Conservation (phyloP, 1,140 invertebrate species). For the Aphidius ervi region DNA sequence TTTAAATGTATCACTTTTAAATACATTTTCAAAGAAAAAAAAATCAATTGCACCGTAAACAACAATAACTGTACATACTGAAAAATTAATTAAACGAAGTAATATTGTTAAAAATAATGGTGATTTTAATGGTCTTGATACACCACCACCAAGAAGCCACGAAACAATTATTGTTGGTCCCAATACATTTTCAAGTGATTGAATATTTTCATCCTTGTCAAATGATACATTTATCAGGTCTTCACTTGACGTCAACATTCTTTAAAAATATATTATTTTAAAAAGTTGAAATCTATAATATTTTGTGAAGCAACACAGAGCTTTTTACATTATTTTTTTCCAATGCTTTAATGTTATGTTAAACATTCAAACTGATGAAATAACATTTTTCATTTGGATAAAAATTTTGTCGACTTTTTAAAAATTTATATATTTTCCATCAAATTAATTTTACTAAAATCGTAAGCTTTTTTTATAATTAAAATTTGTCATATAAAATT, state of each 20-base stretch:
- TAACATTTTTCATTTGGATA: no score
- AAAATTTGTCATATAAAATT: no score
- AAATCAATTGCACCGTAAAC: slow-evolving; percentile 35
- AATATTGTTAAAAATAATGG: slow-evolving; percentile 26
- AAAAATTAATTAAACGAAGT: slow-evolving; percentile 30
- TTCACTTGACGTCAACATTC: slow-evolving; percentile 22
- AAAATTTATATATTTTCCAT: no score
- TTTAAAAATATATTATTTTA: no score
- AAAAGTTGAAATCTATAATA: no score
- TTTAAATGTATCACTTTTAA: slow-evolving; percentile 36
- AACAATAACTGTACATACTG: slow-evolving; percentile 33
- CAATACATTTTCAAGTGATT: slow-evolving; percentile 26
- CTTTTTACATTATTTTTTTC: no score
- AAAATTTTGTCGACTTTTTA: no score
- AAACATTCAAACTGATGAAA: no score
- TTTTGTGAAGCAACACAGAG: no score
- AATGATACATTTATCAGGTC: slow-evolving; percentile 28
- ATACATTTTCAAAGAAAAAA: slow-evolving; percentile 30
- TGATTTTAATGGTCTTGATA: slow-evolving; percentile 24
- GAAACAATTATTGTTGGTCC: slow-evolving; percentile 27
- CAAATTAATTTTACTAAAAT: no score
- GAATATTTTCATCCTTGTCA: slow-evolving; percentile 16
- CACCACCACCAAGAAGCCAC: slow-evolving; percentile 34
- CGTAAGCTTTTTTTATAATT: no score
- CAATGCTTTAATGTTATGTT: no score